Conservation (phyloP, 1,140 invertebrate genomes). For the Popillia japonica region DNA sequence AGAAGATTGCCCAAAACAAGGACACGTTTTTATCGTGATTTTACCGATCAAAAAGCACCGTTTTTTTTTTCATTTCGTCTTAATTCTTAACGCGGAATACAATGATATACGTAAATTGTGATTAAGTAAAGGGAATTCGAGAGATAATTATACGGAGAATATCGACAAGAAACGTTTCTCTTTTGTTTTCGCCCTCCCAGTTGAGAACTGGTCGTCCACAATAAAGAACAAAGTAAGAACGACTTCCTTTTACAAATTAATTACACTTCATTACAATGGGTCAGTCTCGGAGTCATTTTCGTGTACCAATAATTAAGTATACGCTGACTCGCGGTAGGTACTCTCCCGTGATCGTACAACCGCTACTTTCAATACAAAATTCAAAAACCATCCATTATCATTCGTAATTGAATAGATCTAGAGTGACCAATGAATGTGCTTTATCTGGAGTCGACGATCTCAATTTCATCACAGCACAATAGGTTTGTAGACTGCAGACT, state of each 20-base stretch:
- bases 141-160: not conserved
- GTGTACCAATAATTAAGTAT: not conserved
- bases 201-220: not conserved
- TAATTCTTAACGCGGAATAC: not conserved
- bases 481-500: not conserved
- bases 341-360: not conserved
- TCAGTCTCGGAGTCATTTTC: not conserved
- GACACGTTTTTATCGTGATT: too few species aligned
- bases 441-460: not conserved
- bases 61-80: too few species aligned
- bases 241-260: slow-evolving; percentile 19
- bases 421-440: not conserved
- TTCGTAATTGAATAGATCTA: not conserved
- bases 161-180: not conserved
- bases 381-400: not conserved
- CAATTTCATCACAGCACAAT: not conserved
- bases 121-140: not conserved
- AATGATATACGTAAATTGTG: not conserved
- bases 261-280: slow-evolving; percentile 1
- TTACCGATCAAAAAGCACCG: too few species aligned
- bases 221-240: not conserved
- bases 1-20: too few species aligned
- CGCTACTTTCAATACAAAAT: slow-evolving; percentile 1
- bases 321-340: not conserved
- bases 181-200: not conserved